Conservation (phyloP, 2,888 invertebrate species). For the Phalangium opilio region DNA sequence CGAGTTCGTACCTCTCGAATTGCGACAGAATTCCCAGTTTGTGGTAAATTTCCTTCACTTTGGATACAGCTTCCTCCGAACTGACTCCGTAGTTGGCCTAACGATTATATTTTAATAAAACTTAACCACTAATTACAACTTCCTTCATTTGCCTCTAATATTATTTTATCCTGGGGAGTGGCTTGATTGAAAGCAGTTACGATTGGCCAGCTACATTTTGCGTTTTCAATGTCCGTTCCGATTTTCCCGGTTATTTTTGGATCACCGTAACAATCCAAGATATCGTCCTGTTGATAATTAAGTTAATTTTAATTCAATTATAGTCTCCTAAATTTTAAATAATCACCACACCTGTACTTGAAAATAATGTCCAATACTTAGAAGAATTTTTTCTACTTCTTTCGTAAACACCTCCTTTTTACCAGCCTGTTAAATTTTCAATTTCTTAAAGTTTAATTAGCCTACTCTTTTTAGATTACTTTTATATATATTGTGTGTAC, state of each 20-base stretch:
- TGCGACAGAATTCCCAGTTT: not conserved
- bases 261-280: slow-evolving; percentile 78
- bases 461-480: too few species aligned
- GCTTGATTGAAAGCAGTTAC: slow-evolving; percentile 73
- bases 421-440: slow-evolving; percentile 33
- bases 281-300: slow-evolving; percentile 86
- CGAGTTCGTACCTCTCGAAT: not conserved
- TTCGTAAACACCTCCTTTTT: slow-evolving; percentile 58
- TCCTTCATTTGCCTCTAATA: slow-evolving; percentile 52
- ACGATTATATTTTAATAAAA: too few species aligned
- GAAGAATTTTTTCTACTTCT: slow-evolving; percentile 65
- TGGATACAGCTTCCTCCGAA: too few species aligned
- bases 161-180: slow-evolving; percentile 48
- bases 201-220: slow-evolving; percentile 90
- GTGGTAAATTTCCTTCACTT: not conserved
- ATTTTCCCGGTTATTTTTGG: slow-evolving; percentile 69
- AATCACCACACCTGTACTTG: slow-evolving; percentile 59
- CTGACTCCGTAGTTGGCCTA: too few species aligned
- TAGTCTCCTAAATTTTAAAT: too few species aligned
- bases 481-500: too few species aligned
- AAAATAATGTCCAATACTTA: slow-evolving; percentile 89
- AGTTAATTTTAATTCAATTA: too few species aligned
- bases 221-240: slow-evolving; percentile 83
- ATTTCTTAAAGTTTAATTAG: slow-evolving; percentile 14
- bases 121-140: slow-evolving; percentile 8